These are phyloP conservation scores for Oxyruncus cristatus DNA, from an alignment of 2,113 vertebrate species.

Conservation along the genomic window DNA sequence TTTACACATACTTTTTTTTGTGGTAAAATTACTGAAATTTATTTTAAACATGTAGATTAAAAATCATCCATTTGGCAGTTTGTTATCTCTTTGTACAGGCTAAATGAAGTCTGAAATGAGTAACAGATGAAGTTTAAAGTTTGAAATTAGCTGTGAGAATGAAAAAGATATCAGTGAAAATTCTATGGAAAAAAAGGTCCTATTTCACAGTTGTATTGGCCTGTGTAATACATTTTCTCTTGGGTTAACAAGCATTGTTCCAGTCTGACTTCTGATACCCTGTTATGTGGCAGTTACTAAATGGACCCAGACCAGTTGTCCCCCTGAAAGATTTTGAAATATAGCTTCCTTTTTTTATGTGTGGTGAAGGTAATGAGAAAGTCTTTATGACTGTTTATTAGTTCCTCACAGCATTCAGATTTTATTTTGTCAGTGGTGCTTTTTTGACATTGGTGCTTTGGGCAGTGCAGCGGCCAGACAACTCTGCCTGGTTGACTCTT, in stretches of 20 bases:
- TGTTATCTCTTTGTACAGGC: neutral
- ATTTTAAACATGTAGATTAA: neutral
- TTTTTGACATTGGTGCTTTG: neutral
- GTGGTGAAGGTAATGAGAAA: neutral
- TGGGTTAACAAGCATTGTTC: neutral
- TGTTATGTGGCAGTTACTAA: neutral
- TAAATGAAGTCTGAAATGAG: neutral
- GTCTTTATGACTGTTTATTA: neutral
- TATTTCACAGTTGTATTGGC: neutral
- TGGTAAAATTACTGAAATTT: neutral
- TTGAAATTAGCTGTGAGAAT: neutral
- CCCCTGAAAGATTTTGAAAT: neutral
- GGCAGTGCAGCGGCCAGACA: neutral
- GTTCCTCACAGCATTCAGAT: neutral
- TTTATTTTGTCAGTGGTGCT: neutral
- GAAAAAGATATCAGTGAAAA: neutral
- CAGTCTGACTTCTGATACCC: neutral
- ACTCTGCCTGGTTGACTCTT: neutral
- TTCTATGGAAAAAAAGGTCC: neutral
- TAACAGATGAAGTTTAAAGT: neutral
- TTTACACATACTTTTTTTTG: too few relatives aligned
- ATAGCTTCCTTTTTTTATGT: neutral
- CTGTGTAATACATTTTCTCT: neutral
- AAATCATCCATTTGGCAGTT: neutral
- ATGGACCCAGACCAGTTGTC: neutral